Evolutionary conservation across 1,140 invertebrate species (phyloP), one percentile per base, ranked within the genome.

Genomic region (Magallana gigas): DNA sequence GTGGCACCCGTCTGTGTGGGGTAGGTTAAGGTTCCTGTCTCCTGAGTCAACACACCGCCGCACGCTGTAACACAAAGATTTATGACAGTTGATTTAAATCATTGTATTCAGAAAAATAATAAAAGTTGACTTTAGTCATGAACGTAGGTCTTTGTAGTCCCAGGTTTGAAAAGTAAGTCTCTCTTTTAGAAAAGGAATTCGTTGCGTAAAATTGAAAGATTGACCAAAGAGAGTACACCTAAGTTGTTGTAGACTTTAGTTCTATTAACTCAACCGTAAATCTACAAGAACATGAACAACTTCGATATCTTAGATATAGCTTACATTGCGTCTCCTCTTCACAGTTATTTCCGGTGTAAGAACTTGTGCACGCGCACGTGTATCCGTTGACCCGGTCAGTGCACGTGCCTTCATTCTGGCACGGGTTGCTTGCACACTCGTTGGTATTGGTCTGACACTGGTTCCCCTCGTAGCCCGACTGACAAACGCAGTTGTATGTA

Each of bases 401-500:
- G 91, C 93, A 94, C 0, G 91, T 92, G 12, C 93, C 93, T 6
- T 92, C 93, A 89, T 94, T 93, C 57, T 88, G 90, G 90, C 93
- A 94, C 9, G 93, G 93, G 76, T 90, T 90, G 58, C 87, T 91
- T 8, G 83, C 58, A 90, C 93, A 94, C 92, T 99, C 98, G 93
- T 99, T 97, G n/a, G 99, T 97, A 90, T 92, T 90, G 7, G 83
- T 92, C 71, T 94, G 85, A 89, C 95, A 95, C 14, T 90, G 90
- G 5, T 59, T 48, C 3, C 94, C 95, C 2, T 91, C 92, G 86
- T 92, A 95, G 8, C 93, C 94, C 9, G 90, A 59, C 68, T 90
- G 86, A 90, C 95, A 95, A 1, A 87, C 62, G 89, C 95, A 95
- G 0, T 57, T 83, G 83, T 89, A 93, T 0, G 86, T 83, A 81